phyloP scores from a whole-genome alignment of 2,113 vertebrate genomes.

The Aleadryas rufinucha region DNA sequence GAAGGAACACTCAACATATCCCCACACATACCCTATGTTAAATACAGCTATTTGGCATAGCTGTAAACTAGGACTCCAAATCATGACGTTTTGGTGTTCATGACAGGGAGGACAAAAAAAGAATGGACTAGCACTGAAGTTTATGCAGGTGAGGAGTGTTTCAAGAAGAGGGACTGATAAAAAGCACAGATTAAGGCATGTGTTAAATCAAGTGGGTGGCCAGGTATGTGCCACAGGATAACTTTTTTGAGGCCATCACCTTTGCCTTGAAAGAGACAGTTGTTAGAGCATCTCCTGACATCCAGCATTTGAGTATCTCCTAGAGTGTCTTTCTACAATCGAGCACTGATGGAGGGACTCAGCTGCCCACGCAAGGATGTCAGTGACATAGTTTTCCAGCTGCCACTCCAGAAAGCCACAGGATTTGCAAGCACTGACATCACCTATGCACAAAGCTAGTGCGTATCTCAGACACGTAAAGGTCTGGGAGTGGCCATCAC shows the following conservation, averaged over 20 bases:
- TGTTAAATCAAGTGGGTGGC: background rate
- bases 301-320: background rate
- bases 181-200: background rate
- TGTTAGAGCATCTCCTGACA: background rate
- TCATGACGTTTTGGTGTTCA: background rate
- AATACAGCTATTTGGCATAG: background rate
- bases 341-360: background rate
- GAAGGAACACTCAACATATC: background rate
- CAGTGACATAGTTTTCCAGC: background rate
- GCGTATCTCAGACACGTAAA: background rate
- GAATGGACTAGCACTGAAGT: background rate
- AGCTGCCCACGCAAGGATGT: background rate
- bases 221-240: background rate
- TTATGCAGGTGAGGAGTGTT: background rate
- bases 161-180: background rate
- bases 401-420: background rate
- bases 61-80: background rate
- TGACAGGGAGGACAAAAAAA: background rate
- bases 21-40: fast-evolving
- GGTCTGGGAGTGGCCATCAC: background rate
- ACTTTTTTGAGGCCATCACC: background rate
- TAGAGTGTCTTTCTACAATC: background rate
- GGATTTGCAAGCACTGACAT: background rate
- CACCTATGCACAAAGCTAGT: background rate
- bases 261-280: background rate